Evolutionary conservation across 2,888 invertebrate species (phyloP), one percentile per base, ranked within the genome.

Genomic region (Cantharis rufa): DNA sequence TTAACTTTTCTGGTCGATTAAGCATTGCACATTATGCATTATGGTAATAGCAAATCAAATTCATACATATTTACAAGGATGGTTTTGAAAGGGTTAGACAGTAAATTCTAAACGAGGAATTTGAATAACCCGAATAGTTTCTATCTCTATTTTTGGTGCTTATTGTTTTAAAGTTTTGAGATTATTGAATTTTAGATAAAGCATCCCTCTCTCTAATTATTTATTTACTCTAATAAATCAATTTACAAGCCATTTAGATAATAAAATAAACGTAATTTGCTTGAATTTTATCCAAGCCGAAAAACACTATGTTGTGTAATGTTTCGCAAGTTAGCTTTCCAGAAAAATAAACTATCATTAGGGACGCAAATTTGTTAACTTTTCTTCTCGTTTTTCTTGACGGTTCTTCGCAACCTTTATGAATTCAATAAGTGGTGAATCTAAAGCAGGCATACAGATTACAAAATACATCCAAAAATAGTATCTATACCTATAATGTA

Each of bases 21-120:
- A 24, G 16, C 63, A 32, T 48, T 70, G 69, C 62, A 73, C 48
- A 48, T 48, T 66, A 62, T 73, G 73, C 69, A 70, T 74, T 74
- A 74, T 74, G 69, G 69, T 74, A 69, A 74, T 74, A 15, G 10
- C 32, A 61, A 69, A 24, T 63, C 27, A 74, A 72, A 69, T 28
- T 21, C 74, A 74, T 74, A 32, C 70, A 74, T 73, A 73, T 74
- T 74, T 74, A 69, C 68, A 74, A 69, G 69, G 69, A 62, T 74
- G 74, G 16, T 16, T 16, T 32, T 74, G 74, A 69, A 74, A 63
- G 72, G 74, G 64, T 74, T 28, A 72, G 62, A 69, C 69, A 15
- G 74, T 74, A 32, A 70, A 74, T 74, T 24, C 62, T 69, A 62
- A 72, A 15, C n/a, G n/a, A 69, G 73, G 62, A 73, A 73, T 69